These are phyloP conservation scores for Piliocolobus tephrosceles DNA, from an alignment of 2,113 vertebrate genomes.

Conservation along the genomic window DNA sequence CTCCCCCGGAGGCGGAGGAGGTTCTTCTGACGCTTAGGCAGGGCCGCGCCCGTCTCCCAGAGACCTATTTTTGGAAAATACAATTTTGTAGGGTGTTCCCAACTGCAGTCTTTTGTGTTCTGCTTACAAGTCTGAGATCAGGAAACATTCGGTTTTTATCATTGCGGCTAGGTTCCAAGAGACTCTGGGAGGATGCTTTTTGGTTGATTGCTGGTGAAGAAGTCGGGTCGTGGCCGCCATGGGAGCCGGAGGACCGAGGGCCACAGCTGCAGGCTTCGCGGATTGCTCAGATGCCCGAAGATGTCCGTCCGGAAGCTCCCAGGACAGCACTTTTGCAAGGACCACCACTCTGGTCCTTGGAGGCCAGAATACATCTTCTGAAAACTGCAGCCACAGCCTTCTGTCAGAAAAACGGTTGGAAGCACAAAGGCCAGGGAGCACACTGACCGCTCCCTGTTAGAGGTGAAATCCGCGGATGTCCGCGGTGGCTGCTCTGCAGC, in stretches of 20 bases:
- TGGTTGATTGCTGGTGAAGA: neutral
- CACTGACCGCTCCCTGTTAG: neutral
- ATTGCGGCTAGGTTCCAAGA: neutral
- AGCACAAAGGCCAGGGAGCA: slow-evolving; percentile 52
- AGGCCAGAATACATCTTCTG: neutral
- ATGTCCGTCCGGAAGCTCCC: neutral
- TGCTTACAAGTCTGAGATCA: neutral
- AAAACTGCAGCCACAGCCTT: neutral
- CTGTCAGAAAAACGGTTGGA: neutral
- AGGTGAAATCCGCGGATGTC: neutral
- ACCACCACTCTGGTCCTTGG: neutral
- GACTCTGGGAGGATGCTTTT: neutral
- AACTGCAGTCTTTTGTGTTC: slow-evolving; percentile 32
- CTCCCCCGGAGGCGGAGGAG: too few relatives aligned
- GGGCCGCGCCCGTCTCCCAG: too few relatives aligned
- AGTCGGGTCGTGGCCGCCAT: fast-evolving
- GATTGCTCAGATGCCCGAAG: fast-evolving
- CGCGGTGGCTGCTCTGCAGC: neutral
- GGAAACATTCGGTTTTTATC: neutral
- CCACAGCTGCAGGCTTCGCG: fast-evolving
- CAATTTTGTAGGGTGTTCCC: slow-evolving; percentile 60
- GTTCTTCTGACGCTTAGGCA: too few relatives aligned
- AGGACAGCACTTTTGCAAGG: neutral
- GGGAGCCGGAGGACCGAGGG: neutral
- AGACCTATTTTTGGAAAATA: slow-evolving; percentile 64